phyloP scores from a whole-genome alignment of 1,140 invertebrate genomes.

The Zaprionus africanus region DNA sequence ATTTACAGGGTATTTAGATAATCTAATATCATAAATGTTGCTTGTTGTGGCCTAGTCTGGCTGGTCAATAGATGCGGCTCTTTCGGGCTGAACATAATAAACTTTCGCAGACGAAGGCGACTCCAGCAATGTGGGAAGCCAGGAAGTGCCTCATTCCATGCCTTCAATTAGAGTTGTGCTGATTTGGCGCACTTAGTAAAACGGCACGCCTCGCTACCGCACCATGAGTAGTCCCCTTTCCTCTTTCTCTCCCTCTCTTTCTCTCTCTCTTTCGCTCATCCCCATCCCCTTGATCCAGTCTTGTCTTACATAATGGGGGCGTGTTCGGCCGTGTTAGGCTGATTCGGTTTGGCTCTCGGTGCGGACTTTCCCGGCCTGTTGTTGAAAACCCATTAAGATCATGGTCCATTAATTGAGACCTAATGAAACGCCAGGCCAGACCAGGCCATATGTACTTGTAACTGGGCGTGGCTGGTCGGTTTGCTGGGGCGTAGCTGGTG shows the following conservation, averaged over 20 bases:
- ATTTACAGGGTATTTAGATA: background rate
- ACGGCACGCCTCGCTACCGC: constrained; percentile 53
- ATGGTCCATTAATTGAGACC: constrained; percentile 82
- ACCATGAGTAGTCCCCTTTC: background rate
- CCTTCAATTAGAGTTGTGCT: constrained; percentile 80
- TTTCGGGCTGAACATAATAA: constrained; percentile 31
- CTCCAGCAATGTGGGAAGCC: background rate
- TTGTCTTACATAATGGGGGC: background rate
- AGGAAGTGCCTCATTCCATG: constrained; percentile 36
- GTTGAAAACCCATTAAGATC: constrained; percentile 80
- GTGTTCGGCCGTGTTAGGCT: constrained; percentile 21
- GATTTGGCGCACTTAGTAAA: constrained; percentile 79
- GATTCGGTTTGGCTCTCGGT: constrained; percentile 41
- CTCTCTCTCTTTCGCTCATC: too few species aligned
- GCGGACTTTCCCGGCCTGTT: constrained; percentile 47
- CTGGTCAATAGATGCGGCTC: constrained; percentile 7
- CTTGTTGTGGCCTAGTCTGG: background rate
- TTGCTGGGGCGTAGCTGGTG: constrained; percentile 37
- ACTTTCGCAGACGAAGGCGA: constrained; percentile 22
- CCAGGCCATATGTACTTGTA: constrained; percentile 66
- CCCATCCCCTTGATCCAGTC: background rate
- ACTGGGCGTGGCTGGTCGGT: constrained; percentile 36
- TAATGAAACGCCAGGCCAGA: constrained; percentile 63
- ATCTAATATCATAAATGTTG: background rate
- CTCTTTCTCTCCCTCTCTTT: background rate